phyloP scores from a whole-genome alignment of 1,140 invertebrate species.

The Drosophila takahashii region DNA sequence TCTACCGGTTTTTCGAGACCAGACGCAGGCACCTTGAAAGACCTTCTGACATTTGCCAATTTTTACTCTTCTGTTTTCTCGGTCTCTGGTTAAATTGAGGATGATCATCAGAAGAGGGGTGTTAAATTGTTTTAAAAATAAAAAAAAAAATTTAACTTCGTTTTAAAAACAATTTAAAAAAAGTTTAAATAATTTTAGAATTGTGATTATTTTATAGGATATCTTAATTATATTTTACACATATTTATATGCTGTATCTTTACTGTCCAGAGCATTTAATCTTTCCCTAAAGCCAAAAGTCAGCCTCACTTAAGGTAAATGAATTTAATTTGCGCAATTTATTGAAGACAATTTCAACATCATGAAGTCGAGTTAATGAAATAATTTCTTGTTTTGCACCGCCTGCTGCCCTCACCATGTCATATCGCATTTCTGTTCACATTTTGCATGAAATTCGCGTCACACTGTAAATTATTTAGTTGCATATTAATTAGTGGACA shows the following conservation, averaged over 20 bases:
- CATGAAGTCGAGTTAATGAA: constrained; percentile 46
- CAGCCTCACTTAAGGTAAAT: constrained; percentile 7
- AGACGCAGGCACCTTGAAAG: constrained; percentile 58
- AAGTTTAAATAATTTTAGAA: background rate
- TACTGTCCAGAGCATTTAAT: constrained; percentile 18
- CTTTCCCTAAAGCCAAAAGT: background rate
- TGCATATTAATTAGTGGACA: constrained; percentile 73
- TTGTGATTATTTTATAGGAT: too few relatives aligned
- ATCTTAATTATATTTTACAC: background rate
- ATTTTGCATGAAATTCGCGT: constrained; percentile 64
- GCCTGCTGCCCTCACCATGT: background rate
- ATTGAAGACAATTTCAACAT: constrained; percentile 56
- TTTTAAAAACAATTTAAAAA: background rate
- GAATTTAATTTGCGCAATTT: constrained; percentile 55
- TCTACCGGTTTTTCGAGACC: constrained; percentile 59
- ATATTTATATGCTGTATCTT: too few relatives aligned
- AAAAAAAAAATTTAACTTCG: background rate
- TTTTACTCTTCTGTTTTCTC: constrained; percentile 15
- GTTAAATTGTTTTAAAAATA: background rate
- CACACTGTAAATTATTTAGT: constrained; percentile 70
- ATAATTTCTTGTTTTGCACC: constrained; percentile 42
- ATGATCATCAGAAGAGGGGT: background rate
- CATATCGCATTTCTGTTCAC: constrained; percentile 15
- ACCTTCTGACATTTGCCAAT: constrained; percentile 61
- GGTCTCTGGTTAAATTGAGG: constrained; percentile 7